phyloP scores from a whole-genome alignment of 1,140 invertebrate genomes.

The Panagrolaimus sp. region DNA sequence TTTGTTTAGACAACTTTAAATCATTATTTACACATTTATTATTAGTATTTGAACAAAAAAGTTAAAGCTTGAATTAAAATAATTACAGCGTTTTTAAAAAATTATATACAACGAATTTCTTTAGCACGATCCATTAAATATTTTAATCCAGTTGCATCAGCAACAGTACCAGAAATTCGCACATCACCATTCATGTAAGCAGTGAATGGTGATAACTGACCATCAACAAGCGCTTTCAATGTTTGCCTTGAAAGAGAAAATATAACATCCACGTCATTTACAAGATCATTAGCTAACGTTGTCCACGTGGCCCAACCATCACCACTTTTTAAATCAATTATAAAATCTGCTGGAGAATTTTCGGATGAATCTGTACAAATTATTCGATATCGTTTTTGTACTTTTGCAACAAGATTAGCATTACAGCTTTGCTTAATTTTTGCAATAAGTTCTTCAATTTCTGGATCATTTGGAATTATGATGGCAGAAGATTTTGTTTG shows the following conservation, averaged over 20 bases:
- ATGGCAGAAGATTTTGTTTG: neutral
- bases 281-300: neutral
- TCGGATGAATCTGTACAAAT: conserved; percentile 22
- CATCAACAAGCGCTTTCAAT: conserved; percentile 27
- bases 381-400: conserved; percentile 28
- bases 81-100: neutral
- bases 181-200: conserved; percentile 41
- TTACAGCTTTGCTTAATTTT: conserved; percentile 25
- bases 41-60: too few relatives aligned
- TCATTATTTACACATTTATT: too few relatives aligned
- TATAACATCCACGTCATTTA: conserved; percentile 15
- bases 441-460: conserved; percentile 20
- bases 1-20: too few relatives aligned
- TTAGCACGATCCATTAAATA: conserved; percentile 30
- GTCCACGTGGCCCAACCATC: neutral
- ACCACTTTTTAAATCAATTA: conserved; percentile 17
- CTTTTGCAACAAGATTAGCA: conserved; percentile 21
- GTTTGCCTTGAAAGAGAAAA: conserved; percentile 22
- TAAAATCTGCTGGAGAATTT: neutral
- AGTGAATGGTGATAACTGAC: conserved; percentile 26
- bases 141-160: conserved; percentile 29
- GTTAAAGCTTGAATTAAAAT: too few relatives aligned
- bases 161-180: conserved; percentile 23
- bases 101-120: conserved; percentile 20
- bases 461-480: neutral